phyloP scores from a whole-genome alignment of 1,140 invertebrate species.

The Lanistes nyassanus region DNA sequence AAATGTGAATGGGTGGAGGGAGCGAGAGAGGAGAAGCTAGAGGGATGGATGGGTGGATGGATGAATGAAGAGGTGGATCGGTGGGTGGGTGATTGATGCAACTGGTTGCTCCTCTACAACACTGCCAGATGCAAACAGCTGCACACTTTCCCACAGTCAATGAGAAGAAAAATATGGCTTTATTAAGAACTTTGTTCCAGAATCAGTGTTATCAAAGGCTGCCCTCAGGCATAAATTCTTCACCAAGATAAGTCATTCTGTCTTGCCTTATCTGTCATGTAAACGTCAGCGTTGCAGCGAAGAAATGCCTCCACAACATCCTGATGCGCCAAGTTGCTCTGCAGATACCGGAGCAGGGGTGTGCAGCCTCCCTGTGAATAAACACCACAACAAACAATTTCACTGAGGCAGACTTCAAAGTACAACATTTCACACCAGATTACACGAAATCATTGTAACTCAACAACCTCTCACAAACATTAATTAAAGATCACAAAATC shows the following conservation, averaged over 20 bases:
- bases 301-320: slow-evolving; percentile 51
- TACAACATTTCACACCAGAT: too few species aligned
- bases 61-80: too few species aligned
- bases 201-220: background rate
- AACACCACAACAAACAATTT: background rate
- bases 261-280: slow-evolving; percentile 45
- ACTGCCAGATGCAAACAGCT: too few species aligned
- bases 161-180: slow-evolving; percentile 8
- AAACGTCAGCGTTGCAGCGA: slow-evolving; percentile 48
- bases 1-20: too few species aligned
- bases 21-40: too few species aligned
- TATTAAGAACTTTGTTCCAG: background rate
- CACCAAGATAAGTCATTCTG: background rate
- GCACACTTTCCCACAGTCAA: background rate
- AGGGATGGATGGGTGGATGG: too few species aligned
- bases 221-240: too few species aligned
- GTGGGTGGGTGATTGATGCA: background rate
- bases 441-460: too few species aligned
- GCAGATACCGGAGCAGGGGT: slow-evolving; percentile 41
- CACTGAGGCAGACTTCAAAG: too few species aligned
- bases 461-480: too few species aligned
- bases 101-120: too few species aligned
- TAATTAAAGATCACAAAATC: too few species aligned
- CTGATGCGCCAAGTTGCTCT: slow-evolving; percentile 23
- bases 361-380: slow-evolving; percentile 45